Conservation (phyloP, 2,113 vertebrate genomes). For the Ciconia stormi region DNA sequence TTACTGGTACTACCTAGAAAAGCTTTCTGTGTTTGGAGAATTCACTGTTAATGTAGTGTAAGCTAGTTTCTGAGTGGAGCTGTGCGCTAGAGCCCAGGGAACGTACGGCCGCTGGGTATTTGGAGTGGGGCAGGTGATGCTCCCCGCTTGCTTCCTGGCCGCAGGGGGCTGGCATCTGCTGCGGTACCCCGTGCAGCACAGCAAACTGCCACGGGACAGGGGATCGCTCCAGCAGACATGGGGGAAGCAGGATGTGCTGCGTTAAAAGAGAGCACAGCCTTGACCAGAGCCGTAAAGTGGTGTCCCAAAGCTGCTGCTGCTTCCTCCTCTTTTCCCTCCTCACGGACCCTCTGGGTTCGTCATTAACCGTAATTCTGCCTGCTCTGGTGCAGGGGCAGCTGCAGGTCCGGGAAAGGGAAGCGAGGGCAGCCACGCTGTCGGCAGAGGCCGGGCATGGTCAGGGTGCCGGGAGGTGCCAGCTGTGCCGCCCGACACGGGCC, state of each 20-base stretch:
- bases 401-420: background rate
- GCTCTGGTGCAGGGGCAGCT: background rate
- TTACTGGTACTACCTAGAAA: background rate
- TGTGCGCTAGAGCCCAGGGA: background rate
- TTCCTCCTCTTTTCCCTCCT: background rate
- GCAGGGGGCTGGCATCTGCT: background rate
- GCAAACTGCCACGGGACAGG: background rate
- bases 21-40: background rate
- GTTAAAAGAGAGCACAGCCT: background rate
- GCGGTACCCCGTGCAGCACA: background rate
- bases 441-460: background rate
- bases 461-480: background rate
- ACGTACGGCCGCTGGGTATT: background rate
- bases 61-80: background rate
- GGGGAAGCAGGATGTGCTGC: background rate
- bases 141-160: background rate
- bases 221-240: accelerated
- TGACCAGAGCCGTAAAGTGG: accelerated
- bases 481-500: background rate
- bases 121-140: background rate
- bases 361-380: accelerated
- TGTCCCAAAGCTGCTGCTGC: background rate
- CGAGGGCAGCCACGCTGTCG: background rate
- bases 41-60: background rate
- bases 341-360: accelerated